These are phyloP conservation scores for Tadarida brasiliensis DNA, from an alignment of 2,797 vertebrate genomes.

Conservation along the genomic window DNA sequence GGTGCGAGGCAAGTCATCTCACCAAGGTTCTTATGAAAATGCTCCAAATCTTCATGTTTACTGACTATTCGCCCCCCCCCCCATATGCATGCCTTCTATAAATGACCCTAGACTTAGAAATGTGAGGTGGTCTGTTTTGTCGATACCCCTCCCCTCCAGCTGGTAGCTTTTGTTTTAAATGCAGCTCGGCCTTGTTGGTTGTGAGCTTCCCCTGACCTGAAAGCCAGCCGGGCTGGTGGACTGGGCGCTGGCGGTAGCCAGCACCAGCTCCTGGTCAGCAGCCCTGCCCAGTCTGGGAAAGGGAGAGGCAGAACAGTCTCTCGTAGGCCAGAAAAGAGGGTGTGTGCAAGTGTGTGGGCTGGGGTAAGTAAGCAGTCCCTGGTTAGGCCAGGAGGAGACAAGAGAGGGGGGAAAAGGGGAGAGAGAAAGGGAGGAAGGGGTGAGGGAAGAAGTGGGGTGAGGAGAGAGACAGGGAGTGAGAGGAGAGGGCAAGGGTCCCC, in stretches of 20 bases:
- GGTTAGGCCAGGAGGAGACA: background rate
- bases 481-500: background rate
- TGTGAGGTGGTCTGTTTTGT: background rate
- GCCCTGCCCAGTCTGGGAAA: conserved; percentile 70
- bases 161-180: conserved; percentile 1
- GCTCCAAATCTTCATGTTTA: background rate
- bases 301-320: background rate
- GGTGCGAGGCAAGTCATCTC: background rate
- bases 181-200: background rate
- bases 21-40: background rate
- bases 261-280: conserved; percentile 17
- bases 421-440: background rate
- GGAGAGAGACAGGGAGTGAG: background rate
- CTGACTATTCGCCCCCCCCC: background rate
- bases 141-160: background rate
- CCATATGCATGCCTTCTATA: background rate
- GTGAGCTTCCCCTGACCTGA: background rate
- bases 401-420: background rate
- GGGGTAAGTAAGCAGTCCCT: background rate
- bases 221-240: background rate
- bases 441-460: background rate
- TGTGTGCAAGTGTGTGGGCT: conserved; percentile 53
- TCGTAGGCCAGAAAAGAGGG: conserved; percentile 64
- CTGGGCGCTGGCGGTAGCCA: background rate
- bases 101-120: background rate